A percentile compares a stretch with the other conserved stretches of the same genome.
Evolutionary conservation across 1,140 invertebrate genomes (phyloP).

Genomic region (Drosophila saltans): DNA sequence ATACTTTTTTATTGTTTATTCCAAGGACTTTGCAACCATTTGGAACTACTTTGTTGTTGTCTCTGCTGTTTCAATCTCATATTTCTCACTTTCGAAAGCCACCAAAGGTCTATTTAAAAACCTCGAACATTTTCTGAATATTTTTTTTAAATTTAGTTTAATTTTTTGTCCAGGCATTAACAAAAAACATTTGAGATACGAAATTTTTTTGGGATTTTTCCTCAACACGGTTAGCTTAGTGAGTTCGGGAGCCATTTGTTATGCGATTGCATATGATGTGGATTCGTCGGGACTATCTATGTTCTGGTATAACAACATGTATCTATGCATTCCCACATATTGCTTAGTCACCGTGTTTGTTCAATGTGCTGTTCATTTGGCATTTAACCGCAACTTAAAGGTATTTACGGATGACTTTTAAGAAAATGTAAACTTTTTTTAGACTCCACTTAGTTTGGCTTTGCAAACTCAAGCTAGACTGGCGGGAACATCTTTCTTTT

Average conservation of each 20-base stretch:
- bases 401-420: neutral
- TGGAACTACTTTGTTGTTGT: neutral
- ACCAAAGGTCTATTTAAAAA: neutral
- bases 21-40: neutral
- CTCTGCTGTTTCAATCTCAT: neutral
- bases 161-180: neutral
- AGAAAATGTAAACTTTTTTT: neutral
- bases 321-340: slow-evolving; percentile 7
- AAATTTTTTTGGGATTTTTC: neutral
- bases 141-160: neutral
- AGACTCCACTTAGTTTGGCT: slow-evolving; percentile 6
- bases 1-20: neutral
- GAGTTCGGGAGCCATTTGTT: neutral
- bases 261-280: slow-evolving; percentile 9
- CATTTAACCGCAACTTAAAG: neutral
- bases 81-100: neutral
- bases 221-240: neutral
- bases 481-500: neutral
- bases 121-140: neutral
- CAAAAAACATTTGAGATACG: slow-evolving; percentile 6
- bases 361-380: neutral
- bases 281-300: neutral
- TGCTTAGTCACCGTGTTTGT: neutral
- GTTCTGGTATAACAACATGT: slow-evolving; percentile 3
- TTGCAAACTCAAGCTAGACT: neutral